Percentiles rank a stretch among this genome's conserved stretches.
Conservation (phyloP, 2,113 vertebrate species). For the Onychostoma macrolepis region DNA sequence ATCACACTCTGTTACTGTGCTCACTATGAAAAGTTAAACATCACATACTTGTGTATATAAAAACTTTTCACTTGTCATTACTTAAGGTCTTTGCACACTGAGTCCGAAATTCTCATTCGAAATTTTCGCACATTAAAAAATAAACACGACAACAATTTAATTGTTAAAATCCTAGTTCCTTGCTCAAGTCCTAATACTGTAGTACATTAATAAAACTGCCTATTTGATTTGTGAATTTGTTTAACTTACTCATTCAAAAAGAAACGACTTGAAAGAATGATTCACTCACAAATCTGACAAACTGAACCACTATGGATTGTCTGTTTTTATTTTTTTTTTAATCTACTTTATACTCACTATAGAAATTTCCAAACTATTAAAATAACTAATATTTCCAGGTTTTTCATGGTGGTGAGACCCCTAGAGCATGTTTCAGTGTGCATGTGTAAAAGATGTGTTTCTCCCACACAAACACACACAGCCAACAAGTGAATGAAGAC, state of each 20-base stretch:
- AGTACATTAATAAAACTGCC: too few species aligned
- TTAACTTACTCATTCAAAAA: background rate
- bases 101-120: too few species aligned
- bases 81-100: too few species aligned
- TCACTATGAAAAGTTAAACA: background rate
- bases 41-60: background rate
- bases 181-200: too few species aligned
- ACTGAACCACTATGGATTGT: background rate
- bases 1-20: background rate
- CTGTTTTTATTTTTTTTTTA: background rate
- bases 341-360: background rate
- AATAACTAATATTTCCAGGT: background rate
- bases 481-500: background rate
- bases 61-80: background rate
- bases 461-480: background rate
- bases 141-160: too few species aligned
- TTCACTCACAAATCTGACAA: background rate
- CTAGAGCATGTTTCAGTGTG: background rate
- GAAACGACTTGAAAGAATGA: background rate
- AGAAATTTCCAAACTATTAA: background rate
- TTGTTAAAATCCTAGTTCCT: too few species aligned
- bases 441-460: background rate
- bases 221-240: background rate
- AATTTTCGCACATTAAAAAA: too few species aligned
- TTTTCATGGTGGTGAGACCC: background rate